These are phyloP conservation scores for Drosophila imparisetae DNA, from an alignment of 2,888 invertebrate genomes.

Conservation along the genomic window DNA sequence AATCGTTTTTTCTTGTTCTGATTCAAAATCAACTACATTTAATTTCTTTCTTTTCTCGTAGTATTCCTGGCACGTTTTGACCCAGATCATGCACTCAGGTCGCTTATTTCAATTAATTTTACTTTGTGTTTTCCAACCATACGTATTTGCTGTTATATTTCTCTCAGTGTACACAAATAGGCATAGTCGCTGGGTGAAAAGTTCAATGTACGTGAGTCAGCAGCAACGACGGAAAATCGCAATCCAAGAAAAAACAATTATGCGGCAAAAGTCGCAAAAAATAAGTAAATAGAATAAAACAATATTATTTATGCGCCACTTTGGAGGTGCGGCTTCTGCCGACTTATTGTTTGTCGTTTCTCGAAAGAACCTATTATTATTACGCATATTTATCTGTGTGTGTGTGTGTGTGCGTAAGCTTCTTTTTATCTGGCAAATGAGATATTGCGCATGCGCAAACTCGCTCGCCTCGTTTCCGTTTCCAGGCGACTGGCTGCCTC, in stretches of 20 bases:
- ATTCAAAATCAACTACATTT: not conserved
- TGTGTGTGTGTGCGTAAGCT: slow-evolving; percentile 15
- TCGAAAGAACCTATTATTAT: slow-evolving; percentile 35
- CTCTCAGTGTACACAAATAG: not conserved
- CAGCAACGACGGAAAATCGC: slow-evolving; percentile 22
- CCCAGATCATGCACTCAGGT: not conserved
- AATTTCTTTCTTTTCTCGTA: not conserved
- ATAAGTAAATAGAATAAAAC: slow-evolving; percentile 22
- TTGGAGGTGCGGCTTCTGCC: slow-evolving; percentile 54
- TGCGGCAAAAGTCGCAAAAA: slow-evolving; percentile 55
- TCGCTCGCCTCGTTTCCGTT: slow-evolving; percentile 65
- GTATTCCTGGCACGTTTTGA: not conserved
- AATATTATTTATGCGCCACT: slow-evolving; percentile 67
- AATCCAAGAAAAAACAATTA: slow-evolving; percentile 60
- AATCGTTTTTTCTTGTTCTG: not conserved
- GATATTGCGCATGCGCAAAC: slow-evolving; percentile 72
- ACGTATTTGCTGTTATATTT: not conserved
- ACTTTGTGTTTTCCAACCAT: not conserved
- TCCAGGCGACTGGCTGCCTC: slow-evolving; percentile 48
- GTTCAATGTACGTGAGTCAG: slow-evolving; percentile 1
- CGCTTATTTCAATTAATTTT: not conserved
- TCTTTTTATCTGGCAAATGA: slow-evolving; percentile 66
- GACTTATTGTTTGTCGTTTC: slow-evolving; percentile 37
- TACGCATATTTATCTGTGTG: not conserved
- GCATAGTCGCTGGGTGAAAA: not conserved